Percentiles rank a stretch among this genome's conserved stretches.
Conservation (phyloP, 1,140 invertebrate species). For the Megalonaias nervosa region DNA sequence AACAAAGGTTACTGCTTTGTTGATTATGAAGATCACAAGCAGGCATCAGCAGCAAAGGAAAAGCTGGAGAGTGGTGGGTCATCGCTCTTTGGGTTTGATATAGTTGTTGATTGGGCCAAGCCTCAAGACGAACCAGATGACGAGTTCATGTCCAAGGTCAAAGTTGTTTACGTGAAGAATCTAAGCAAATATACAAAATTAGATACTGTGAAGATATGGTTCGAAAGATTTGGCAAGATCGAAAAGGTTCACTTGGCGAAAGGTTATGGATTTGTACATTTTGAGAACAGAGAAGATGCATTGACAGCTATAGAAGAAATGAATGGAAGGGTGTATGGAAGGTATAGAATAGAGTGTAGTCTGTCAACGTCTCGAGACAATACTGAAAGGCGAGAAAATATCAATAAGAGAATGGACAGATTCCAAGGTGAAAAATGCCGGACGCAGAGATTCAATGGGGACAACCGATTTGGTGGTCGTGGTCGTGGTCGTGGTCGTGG, state of each 20-base stretch:
- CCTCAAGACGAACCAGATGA: constrained; percentile 83
- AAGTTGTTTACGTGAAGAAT: constrained; percentile 74
- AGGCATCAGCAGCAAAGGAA: constrained; percentile 80
- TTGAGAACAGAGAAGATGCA: constrained; percentile 48
- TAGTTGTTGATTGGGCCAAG: constrained; percentile 86
- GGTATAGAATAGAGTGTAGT: too few relatives aligned
- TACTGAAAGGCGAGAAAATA: too few relatives aligned
- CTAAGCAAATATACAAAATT: constrained; percentile 72
- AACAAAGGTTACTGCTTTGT: constrained; percentile 84
- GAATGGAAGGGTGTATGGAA: too few relatives aligned
- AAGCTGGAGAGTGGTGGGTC: constrained; percentile 7
- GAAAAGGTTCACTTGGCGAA: constrained; percentile 72
- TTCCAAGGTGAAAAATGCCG: not conserved
- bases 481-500: constrained; percentile 17
- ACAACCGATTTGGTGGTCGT: constrained; percentile 1
- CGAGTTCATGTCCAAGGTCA: constrained; percentile 78
- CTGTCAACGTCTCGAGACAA: too few relatives aligned
- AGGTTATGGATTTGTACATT: constrained; percentile 74
- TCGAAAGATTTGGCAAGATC: constrained; percentile 56
- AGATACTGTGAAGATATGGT: constrained; percentile 64
- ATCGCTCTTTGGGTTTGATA: constrained; percentile 62
- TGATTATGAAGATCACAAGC: too few relatives aligned
- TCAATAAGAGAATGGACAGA: not conserved
- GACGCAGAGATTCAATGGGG: not conserved
- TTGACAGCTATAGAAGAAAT: too few relatives aligned